A percentile compares a stretch with the other conserved stretches of the same genome.
Evolutionary conservation across 2,113 vertebrate genomes (phyloP).

Genomic region (Nothoprocta perdicaria): DNA sequence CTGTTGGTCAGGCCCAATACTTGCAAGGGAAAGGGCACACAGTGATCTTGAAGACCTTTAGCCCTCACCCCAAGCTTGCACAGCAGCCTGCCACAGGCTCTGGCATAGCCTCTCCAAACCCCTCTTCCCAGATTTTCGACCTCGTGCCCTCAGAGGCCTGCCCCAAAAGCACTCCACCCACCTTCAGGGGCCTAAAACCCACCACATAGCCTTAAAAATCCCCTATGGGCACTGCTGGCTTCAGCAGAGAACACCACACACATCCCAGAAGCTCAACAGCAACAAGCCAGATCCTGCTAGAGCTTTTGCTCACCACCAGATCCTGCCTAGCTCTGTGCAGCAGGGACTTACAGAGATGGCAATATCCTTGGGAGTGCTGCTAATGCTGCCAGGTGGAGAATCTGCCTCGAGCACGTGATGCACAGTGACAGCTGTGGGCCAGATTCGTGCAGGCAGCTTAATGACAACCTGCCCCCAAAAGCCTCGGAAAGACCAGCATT

Average conservation of each 20-base stretch:
- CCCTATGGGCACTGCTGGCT: accelerated
- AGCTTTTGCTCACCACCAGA: neutral
- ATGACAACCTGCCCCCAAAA: neutral
- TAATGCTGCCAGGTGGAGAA: neutral
- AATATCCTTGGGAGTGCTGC: neutral
- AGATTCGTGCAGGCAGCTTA: neutral
- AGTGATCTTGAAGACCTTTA: too few relatives aligned
- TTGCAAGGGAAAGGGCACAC: neutral
- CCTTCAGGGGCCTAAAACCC: too few relatives aligned
- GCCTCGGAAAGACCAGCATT: neutral
- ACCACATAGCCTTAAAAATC: neutral
- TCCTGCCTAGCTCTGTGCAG: neutral
- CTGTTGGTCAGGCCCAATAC: neutral
- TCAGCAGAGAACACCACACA: neutral
- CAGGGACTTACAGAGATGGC: neutral
- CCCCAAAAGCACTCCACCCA: neutral
- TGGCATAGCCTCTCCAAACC: too few relatives aligned
- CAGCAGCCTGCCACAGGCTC: too few relatives aligned
- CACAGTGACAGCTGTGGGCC: accelerated
- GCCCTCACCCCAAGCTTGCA: too few relatives aligned
- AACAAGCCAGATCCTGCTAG: neutral
- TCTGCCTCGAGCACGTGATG: neutral
- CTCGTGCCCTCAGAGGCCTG: neutral
- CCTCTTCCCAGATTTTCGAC: neutral
- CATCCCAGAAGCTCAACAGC: neutral